Conservation (phyloP, 2,113 vertebrate genomes). For the Petaurus breviceps region DNA sequence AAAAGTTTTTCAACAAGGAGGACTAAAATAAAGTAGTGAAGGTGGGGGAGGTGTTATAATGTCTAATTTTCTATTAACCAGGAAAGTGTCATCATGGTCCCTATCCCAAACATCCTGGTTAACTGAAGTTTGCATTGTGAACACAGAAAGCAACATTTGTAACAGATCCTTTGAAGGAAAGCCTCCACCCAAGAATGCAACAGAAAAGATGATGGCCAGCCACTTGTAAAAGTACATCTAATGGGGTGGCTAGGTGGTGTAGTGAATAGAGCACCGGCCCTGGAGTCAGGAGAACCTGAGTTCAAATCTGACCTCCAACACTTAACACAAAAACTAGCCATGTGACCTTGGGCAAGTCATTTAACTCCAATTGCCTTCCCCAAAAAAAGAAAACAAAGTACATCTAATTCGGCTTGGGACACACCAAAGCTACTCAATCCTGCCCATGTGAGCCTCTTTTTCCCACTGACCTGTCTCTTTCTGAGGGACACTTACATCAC, state of each 20-base stretch:
- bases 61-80: not conserved
- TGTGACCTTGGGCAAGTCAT: too few species aligned
- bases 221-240: not conserved
- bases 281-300: too few species aligned
- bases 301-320: too few species aligned
- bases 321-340: too few species aligned
- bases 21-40: not conserved
- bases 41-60: too few species aligned
- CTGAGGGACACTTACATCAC: not conserved
- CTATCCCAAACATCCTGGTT: not conserved
- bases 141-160: conserved; percentile 1
- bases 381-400: too few species aligned
- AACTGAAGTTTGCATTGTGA: not conserved
- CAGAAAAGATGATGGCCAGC: not conserved
- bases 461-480: not conserved
- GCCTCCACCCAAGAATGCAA: not conserved
- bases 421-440: not conserved
- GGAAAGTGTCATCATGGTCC: not conserved
- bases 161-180: not conserved
- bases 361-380: too few species aligned
- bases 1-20: not conserved
- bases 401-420: too few species aligned
- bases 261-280: too few species aligned
- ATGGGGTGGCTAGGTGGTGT: too few species aligned
- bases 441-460: not conserved